phyloP scores from a whole-genome alignment of 2,113 vertebrate genomes.

The Fregetta grallaria region DNA sequence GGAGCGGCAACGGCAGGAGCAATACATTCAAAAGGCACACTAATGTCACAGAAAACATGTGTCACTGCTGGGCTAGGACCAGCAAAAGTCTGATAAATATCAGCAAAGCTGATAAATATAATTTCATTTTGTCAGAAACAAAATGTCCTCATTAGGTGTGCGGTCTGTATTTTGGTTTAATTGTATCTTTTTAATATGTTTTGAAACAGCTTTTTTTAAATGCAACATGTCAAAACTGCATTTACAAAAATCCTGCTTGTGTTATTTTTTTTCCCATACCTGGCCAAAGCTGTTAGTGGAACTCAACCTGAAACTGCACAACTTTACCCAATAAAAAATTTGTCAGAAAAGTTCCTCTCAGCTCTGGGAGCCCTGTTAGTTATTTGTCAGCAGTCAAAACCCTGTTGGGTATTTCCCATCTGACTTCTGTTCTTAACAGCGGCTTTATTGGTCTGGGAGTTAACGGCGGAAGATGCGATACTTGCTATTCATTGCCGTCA shows the following conservation, averaged over 20 bases:
- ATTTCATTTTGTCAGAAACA: not conserved
- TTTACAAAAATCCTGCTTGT: not conserved
- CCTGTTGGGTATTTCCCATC: slow-evolving; percentile 49
- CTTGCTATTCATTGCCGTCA: slow-evolving; percentile 40
- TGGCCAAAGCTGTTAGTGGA: not conserved
- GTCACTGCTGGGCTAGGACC: not conserved
- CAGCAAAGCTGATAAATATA: not conserved
- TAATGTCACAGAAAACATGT: not conserved
- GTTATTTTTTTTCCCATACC: not conserved
- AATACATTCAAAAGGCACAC: not conserved
- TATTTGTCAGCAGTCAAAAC: slow-evolving; percentile 51
- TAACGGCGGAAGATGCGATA: not conserved
- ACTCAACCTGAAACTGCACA: not conserved
- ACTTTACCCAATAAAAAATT: slow-evolving; percentile 22
- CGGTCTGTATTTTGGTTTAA: not conserved
- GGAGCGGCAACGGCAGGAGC: not conserved
- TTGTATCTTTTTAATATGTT: not conserved
- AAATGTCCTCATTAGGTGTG: slow-evolving; percentile 1
- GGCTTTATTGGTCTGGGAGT: slow-evolving; percentile 56
- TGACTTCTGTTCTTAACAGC: slow-evolving; percentile 52
- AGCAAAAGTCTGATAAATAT: not conserved
- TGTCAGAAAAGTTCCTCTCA: slow-evolving; percentile 34
- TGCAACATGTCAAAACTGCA: not conserved
- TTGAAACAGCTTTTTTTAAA: slow-evolving; percentile 18
- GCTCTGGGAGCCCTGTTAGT: slow-evolving; percentile 9